phyloP scores from a whole-genome alignment of 2,113 vertebrate species.

The Cinclus cinclus region DNA sequence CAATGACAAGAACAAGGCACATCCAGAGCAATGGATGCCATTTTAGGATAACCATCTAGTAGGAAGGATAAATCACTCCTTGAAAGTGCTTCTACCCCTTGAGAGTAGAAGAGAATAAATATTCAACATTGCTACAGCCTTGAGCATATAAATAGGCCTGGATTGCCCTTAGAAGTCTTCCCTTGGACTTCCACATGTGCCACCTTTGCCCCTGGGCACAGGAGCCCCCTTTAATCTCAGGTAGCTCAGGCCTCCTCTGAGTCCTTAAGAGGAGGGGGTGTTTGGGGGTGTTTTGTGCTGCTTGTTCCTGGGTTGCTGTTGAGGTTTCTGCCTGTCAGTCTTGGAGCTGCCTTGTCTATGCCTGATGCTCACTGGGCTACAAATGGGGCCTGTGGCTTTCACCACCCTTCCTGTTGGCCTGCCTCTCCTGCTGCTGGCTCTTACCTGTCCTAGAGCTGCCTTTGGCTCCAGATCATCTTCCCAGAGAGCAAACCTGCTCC shows the following conservation, averaged over 20 bases:
- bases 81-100: not conserved
- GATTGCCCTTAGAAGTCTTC: not conserved
- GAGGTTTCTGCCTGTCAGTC: rapidly evolving
- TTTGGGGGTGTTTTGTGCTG: rapidly evolving
- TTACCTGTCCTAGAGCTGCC: not conserved
- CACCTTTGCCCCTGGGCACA: not conserved
- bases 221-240: not conserved
- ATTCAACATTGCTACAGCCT: not conserved
- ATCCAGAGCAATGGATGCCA: not conserved
- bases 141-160: not conserved
- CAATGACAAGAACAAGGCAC: not conserved
- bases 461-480: not conserved
- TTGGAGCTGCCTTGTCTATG: not conserved
- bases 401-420: not conserved
- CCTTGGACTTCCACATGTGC: not conserved
- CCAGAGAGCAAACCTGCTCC: not conserved
- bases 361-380: not conserved
- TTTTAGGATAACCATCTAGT: constrained; percentile 11
- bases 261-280: not conserved
- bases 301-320: not conserved
- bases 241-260: rapidly evolving
- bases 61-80: not conserved
- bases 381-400: not conserved
- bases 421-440: not conserved
- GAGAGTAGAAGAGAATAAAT: not conserved